phyloP scores from a whole-genome alignment of 2,113 vertebrate species.

The Rhombomys opimus region DNA sequence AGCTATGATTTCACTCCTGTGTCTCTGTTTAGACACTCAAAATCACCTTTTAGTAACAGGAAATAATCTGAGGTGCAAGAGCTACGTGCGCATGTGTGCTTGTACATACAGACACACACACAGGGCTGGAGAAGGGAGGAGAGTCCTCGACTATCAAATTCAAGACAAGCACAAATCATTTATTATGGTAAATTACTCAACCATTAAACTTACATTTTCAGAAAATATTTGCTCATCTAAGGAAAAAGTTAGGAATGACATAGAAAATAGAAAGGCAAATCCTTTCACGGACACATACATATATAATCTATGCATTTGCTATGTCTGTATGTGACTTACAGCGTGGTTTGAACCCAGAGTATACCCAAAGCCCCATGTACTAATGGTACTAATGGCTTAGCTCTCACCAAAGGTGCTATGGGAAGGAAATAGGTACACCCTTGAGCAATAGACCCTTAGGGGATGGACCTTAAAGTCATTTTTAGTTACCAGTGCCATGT shows the following conservation, averaged over 20 bases:
- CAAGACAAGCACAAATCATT: background rate
- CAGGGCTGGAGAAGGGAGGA: background rate
- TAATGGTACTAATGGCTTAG: background rate
- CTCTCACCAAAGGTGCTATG: background rate
- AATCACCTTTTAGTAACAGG: slow-evolving; percentile 63
- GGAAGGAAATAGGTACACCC: background rate
- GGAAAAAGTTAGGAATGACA: background rate
- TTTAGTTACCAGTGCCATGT: background rate
- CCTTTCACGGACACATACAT: background rate
- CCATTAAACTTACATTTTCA: background rate
- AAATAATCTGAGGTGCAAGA: slow-evolving; percentile 13
- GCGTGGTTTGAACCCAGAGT: background rate
- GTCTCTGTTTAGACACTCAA: background rate
- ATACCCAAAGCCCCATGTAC: background rate
- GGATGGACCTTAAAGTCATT: no score
- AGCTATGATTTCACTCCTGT: slow-evolving; percentile 54
- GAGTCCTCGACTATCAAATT: background rate
- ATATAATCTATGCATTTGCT: background rate
- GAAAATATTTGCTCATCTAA: background rate
- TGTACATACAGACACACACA: background rate
- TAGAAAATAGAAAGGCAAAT: background rate
- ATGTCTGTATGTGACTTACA: background rate
- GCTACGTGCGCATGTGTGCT: background rate
- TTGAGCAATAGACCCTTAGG: background rate
- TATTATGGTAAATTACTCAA: background rate